Conservation (phyloP, 2,888 invertebrate genomes). For the Pristionchus fissidentatus region DNA sequence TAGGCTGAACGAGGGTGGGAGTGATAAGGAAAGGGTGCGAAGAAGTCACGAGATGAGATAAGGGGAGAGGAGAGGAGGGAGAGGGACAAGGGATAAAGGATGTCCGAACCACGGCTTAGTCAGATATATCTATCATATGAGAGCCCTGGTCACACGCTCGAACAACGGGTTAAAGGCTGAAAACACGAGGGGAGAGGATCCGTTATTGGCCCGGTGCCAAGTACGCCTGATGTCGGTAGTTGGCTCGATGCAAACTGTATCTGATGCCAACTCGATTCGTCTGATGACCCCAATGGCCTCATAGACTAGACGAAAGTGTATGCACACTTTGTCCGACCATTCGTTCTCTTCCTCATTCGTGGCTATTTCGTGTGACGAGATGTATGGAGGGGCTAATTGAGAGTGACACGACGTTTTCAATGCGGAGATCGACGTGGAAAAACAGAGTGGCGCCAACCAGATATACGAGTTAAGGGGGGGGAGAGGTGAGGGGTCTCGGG, state of each 20-base stretch:
- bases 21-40: background rate
- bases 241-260: too few relatives aligned
- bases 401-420: background rate
- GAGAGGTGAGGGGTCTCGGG: background rate
- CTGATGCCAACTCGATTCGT: background rate
- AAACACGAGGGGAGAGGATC: too few relatives aligned
- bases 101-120: background rate
- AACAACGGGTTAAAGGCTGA: background rate
- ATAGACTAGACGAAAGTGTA: background rate
- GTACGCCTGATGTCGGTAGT: too few relatives aligned
- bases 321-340: background rate
- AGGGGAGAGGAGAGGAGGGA: background rate
- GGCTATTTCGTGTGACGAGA: slow-evolving; percentile 16
- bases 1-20: slow-evolving; percentile 23
- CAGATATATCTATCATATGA: slow-evolving; percentile 12
- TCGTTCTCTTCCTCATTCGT: background rate
- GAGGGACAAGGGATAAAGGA: too few relatives aligned
- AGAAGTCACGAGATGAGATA: slow-evolving; percentile 5
- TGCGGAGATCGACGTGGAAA: background rate
- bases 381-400: slow-evolving; percentile 6
- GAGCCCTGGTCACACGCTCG: background rate
- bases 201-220: too few relatives aligned
- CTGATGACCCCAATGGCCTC: background rate
- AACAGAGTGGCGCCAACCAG: background rate
- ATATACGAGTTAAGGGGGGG: too few relatives aligned